phyloP scores from a whole-genome alignment of 2,888 invertebrate species.

The Xestobium rufovillosum region DNA sequence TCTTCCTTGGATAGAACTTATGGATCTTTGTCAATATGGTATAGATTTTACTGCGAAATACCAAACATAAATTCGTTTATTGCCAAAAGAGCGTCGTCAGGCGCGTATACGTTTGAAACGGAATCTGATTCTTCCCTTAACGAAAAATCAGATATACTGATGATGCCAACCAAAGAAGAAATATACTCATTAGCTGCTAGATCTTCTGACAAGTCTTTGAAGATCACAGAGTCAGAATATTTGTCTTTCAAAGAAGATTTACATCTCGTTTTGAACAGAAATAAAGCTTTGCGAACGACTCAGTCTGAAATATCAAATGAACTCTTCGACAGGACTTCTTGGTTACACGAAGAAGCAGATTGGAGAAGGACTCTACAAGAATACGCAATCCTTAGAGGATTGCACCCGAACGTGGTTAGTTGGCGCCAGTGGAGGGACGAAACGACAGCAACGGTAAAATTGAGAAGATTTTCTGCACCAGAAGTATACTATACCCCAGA shows the following conservation, averaged over 20 bases:
- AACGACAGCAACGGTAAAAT: slow-evolving; percentile 22
- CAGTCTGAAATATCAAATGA: slow-evolving; percentile 28
- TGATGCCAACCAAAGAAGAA: too few species aligned
- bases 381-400: slow-evolving; percentile 26
- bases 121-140: too few species aligned
- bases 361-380: slow-evolving; percentile 31
- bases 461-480: slow-evolving; percentile 13
- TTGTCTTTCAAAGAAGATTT: slow-evolving; percentile 26
- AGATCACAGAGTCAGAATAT: slow-evolving; percentile 22
- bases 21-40: too few species aligned
- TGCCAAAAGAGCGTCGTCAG: too few species aligned
- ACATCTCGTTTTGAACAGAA: slow-evolving; percentile 27
- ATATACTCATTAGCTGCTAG: too few species aligned
- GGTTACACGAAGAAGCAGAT: slow-evolving; percentile 30
- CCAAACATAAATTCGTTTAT: too few species aligned
- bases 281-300: slow-evolving; percentile 28
- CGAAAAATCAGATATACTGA: too few species aligned
- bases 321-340: slow-evolving; percentile 25
- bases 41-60: too few species aligned
- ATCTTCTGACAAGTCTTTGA: too few species aligned
- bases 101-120: too few species aligned
- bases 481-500: slow-evolving; percentile 12
- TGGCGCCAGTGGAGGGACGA: slow-evolving; percentile 32
- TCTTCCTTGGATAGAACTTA: too few species aligned
- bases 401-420: slow-evolving; percentile 24